phyloP scores from a whole-genome alignment of 2,113 vertebrate species.

The Xiphorhynchus elegans region DNA sequence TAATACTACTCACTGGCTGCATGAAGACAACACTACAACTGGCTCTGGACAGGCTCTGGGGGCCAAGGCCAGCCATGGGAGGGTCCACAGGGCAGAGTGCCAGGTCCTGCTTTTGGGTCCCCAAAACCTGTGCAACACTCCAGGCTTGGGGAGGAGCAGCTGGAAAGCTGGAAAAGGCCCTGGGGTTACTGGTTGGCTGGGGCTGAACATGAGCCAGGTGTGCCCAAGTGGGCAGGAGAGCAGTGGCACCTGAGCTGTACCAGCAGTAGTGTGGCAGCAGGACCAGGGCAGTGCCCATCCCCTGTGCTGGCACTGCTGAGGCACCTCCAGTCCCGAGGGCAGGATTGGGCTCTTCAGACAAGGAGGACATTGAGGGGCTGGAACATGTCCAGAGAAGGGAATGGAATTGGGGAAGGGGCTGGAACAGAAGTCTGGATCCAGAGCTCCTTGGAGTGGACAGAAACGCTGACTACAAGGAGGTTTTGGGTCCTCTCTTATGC shows the following conservation, averaged over 20 bases:
- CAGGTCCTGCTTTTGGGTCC: not conserved
- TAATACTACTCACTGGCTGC: not conserved
- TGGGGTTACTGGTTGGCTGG: fast-evolving
- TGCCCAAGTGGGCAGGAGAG: not conserved
- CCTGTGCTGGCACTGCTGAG: not conserved
- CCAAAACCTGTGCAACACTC: not conserved
- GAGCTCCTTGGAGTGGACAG: not conserved
- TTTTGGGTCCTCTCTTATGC: not conserved
- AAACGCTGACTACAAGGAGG: not conserved
- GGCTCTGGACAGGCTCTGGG: not conserved
- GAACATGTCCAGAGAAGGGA: not conserved
- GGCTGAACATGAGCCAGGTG: not conserved
- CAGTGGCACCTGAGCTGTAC: not conserved
- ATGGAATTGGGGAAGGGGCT: not conserved
- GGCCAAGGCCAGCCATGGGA: fast-evolving
- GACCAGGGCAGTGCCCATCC: not conserved
- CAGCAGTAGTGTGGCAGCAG: not conserved
- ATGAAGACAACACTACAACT: not conserved
- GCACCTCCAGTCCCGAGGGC: fast-evolving
- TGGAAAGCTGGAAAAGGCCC: not conserved
- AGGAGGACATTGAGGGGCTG: not conserved
- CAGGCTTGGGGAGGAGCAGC: not conserved
- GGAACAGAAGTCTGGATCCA: not conserved
- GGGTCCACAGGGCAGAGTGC: fast-evolving
- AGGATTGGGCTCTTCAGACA: not conserved